phyloP scores from a whole-genome alignment of 1,140 invertebrate species.

The Drosophila subpulchrella region DNA sequence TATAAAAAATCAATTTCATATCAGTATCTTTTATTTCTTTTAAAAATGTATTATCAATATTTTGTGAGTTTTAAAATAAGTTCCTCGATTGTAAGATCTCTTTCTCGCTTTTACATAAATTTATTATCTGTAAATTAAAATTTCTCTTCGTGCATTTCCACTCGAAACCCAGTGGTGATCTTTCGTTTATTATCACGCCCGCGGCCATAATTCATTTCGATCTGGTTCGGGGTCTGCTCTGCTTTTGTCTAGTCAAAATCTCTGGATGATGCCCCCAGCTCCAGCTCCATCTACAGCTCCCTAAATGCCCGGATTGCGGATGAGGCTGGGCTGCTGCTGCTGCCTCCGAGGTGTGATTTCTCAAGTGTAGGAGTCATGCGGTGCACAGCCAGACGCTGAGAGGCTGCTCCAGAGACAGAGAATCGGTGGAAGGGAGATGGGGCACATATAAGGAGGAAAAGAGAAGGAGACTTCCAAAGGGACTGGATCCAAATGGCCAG shows the following conservation, averaged over 20 bases:
- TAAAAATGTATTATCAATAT: too few relatives aligned
- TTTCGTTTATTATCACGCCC: conserved; percentile 53
- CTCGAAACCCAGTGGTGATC: conserved; percentile 27
- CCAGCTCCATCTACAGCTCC: conserved; percentile 26
- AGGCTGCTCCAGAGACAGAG: conserved; percentile 45
- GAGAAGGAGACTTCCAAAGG: conserved; percentile 6
- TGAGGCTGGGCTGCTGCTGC: conserved; percentile 25
- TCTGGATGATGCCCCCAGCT: conserved; percentile 35
- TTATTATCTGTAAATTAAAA: too few relatives aligned
- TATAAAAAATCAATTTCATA: too few relatives aligned
- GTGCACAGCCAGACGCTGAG: conserved; percentile 58
- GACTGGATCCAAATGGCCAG: conserved; percentile 7
- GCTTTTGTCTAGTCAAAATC: conserved; percentile 62
- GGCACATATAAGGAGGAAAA: neutral
- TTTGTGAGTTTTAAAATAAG: too few relatives aligned
- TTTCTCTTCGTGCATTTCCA: conserved; percentile 9
- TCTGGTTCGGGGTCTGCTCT: conserved; percentile 41
- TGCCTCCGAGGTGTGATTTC: conserved; percentile 73
- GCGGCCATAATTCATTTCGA: conserved; percentile 61
- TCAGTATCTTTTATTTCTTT: too few relatives aligned
- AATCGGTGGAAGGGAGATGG: conserved; percentile 6
- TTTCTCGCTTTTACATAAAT: too few relatives aligned
- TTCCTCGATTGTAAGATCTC: too few relatives aligned
- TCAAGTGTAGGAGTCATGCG: conserved; percentile 77
- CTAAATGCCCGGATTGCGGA: conserved; percentile 31